A percentile compares a stretch with the other conserved stretches of the same genome.
phyloP scores from a whole-genome alignment of 1,140 invertebrate genomes.

The Octopus sinensis region DNA sequence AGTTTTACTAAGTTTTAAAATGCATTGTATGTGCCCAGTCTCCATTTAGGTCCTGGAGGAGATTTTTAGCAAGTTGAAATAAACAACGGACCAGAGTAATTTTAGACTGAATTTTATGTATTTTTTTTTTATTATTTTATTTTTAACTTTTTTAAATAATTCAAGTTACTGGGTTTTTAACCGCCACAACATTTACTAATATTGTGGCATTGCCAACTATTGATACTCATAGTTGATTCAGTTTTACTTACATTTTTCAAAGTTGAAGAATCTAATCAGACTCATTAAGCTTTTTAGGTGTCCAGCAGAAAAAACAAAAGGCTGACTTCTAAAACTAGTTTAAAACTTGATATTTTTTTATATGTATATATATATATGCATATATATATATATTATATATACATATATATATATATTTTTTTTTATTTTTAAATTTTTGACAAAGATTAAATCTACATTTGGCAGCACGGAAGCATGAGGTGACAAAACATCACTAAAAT shows the following conservation, averaged over 20 bases:
- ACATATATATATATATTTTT: too few relatives aligned
- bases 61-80: background rate
- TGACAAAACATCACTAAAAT: constrained; percentile 8
- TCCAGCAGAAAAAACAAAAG: background rate
- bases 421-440: background rate
- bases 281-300: background rate
- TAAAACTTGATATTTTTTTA: background rate
- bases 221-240: background rate
- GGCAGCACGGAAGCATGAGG: constrained; percentile 10
- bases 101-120: background rate
- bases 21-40: constrained; percentile 8
- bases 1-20: constrained; percentile 10
- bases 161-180: background rate
- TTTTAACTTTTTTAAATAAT: background rate
- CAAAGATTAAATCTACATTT: constrained; percentile 14
- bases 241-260: background rate
- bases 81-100: background rate
- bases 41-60: background rate
- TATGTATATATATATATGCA: too few relatives aligned
- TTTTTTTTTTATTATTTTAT: background rate
- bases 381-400: too few relatives aligned
- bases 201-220: background rate
- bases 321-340: background rate
- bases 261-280: constrained; percentile 11
- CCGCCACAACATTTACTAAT: constrained; percentile 1